Base-by-base conservation (phyloP, 2,113 vertebrate genomes). In the Colossoma macropomum region DNA sequence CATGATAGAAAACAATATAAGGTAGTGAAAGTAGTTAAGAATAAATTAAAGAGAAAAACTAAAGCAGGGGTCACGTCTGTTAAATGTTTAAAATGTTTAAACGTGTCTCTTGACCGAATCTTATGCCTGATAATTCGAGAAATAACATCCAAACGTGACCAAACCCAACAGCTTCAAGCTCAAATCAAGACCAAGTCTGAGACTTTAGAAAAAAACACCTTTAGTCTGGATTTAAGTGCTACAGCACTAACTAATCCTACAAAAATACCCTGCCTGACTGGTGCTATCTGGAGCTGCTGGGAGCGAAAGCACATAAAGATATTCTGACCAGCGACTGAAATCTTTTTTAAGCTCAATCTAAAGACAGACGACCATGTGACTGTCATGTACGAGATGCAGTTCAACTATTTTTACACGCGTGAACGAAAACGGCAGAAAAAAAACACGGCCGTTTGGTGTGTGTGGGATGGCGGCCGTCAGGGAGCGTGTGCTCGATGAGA, bases 271-370 rank as follows among this genome's bases (percentile, higher is more conserved):
- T 4, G 52, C 78, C 60, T 52, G 6, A 27, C 4, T 45, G 41
- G 41, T 45, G 41, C 41, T 45, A 45, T 45, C 41, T 45, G 65
- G 21, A 59, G n/a, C 59, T 30, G 70, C 84, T 52, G 32, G 15
- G 25, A 76, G 68, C n/a, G n/a, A 75, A 78, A 83, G 75, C 72
- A 68, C 84, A 63, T 34, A 38, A 66, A 82, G 84, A 74, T 83
- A 83, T 78, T 84, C 82, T 83, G 80, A 69, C 82, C 79, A 77
- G 75, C 70, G 79, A 68, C 84, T 80, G 66, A 81, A 84, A 41
- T 70, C 63, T 86, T 88, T 84, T 88, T 86, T 50, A 86, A 84
- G 75, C 80, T 52, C 75, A 69, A 76, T 84, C 87, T 86, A 88
- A 88, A 86, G 87, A 56, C 56, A 79, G 87, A 84, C 69, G 38